These are phyloP conservation scores for Platycnemis pennipes DNA, from an alignment of 2,888 invertebrate genomes.

Conservation along the genomic window DNA sequence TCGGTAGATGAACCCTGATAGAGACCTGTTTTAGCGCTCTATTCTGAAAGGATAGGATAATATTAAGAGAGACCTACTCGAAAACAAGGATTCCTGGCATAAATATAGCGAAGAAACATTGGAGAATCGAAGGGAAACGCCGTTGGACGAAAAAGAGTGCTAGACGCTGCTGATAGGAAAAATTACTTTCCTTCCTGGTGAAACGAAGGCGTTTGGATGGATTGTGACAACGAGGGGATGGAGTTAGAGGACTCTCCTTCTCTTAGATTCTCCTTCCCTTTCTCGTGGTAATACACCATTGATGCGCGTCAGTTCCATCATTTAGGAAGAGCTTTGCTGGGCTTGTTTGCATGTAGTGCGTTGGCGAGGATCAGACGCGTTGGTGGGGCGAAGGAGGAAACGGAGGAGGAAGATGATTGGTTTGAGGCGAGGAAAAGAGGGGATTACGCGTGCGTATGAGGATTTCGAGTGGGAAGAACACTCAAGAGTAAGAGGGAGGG, in stretches of 20 bases:
- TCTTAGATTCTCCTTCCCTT: neutral
- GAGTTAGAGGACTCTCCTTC: no score
- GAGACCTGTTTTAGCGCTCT: no score
- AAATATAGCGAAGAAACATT: no score
- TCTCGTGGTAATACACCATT: neutral
- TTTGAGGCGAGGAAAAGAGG: neutral
- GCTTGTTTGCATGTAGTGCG: neutral
- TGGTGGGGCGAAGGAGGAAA: neutral
- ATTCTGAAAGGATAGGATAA: no score
- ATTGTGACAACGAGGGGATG: neutral
- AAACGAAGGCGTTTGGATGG: neutral
- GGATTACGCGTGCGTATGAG: neutral
- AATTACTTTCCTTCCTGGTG: no score
- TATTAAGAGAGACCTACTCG: no score
- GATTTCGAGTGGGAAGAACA: neutral
- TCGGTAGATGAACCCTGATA: no score
- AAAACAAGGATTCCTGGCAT: no score
- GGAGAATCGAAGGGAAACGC: no score
- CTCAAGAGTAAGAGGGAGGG: neutral
- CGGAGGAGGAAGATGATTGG: neutral
- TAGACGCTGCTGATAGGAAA: no score
- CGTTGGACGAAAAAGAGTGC: no score
- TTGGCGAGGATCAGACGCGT: neutral
- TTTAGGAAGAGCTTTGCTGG: neutral
- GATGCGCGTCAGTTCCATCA: constrained; percentile 23